Percentiles rank a stretch among this genome's conserved stretches.
phyloP scores from a whole-genome alignment of 2,888 invertebrate genomes.

The Punctoribates punctum region DNA sequence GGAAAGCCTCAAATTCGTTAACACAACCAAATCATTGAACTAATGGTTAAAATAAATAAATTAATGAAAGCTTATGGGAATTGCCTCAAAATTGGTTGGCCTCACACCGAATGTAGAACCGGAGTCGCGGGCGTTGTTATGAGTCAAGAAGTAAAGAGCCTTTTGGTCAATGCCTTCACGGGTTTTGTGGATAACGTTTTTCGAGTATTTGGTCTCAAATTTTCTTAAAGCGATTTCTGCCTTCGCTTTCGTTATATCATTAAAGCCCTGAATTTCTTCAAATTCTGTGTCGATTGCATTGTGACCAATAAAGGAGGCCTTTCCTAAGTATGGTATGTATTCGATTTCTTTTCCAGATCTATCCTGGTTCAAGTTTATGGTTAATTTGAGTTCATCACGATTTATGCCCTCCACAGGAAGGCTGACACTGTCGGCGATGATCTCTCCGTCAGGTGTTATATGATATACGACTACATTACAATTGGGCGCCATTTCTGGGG shows the following conservation, averaged over 20 bases:
- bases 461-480: conserved; percentile 59
- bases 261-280: conserved; percentile 51
- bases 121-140: conserved; percentile 50
- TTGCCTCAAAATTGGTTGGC: too few species aligned
- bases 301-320: conserved; percentile 59
- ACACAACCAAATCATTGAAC: conserved; percentile 54
- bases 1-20: conserved; percentile 54
- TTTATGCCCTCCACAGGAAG: conserved; percentile 59
- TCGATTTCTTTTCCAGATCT: conserved; percentile 59
- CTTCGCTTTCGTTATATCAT: conserved; percentile 53
- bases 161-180: conserved; percentile 47
- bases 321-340: conserved; percentile 56
- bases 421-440: conserved; percentile 58
- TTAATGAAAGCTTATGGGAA: not conserved
- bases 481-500: conserved; percentile 60
- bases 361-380: conserved; percentile 60
- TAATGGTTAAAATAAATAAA: conserved; percentile 36
- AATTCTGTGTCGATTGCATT: conserved; percentile 53
- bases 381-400: conserved; percentile 56
- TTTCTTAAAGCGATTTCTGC: conserved; percentile 50
- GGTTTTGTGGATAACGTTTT: conserved; percentile 46
- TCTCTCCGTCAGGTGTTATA: conserved; percentile 55
- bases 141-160: conserved; percentile 50
- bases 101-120: conserved; percentile 53
- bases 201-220: conserved; percentile 51